These are phyloP conservation scores for Crioceris asparagi DNA, from an alignment of 2,888 invertebrate species.

Conservation along the genomic window DNA sequence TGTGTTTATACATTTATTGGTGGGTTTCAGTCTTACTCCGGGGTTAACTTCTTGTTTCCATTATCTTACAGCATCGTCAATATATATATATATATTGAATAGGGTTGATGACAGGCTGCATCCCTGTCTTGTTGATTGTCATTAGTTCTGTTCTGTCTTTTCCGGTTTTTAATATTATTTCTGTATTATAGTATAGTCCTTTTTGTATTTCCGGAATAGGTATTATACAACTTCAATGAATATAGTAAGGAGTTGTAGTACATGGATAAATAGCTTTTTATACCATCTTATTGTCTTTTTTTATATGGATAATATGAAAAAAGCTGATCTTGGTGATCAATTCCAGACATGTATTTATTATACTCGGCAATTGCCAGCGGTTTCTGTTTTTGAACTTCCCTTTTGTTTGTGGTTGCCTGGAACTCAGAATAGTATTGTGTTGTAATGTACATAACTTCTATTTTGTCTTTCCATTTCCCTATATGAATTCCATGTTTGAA, in stretches of 20 bases:
- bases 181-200: too few species aligned
- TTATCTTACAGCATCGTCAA: too few species aligned
- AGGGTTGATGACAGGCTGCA: too few species aligned
- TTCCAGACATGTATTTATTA: not conserved
- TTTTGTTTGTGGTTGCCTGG: not conserved
- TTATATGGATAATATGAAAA: constrained; percentile 1
- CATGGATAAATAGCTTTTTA: not conserved
- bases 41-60: too few species aligned
- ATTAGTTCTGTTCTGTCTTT: too few species aligned
- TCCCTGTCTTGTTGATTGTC: too few species aligned
- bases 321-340: constrained; percentile 2
- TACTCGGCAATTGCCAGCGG: not conserved
- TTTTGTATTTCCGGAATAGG: not conserved
- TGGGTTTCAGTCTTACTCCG: too few species aligned
- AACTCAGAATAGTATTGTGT: not conserved
- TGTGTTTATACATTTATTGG: too few species aligned
- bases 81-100: too few species aligned
- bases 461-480: constrained; percentile 2
- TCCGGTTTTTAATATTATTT: too few species aligned
- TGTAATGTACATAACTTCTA: constrained; percentile 1
- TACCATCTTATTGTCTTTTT: not conserved
- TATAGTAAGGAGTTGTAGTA: not conserved
- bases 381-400: not conserved
- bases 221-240: not conserved
- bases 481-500: not conserved